These are phyloP conservation scores for Neolamprologus falcicula DNA, from an alignment of 2,113 vertebrate species.

Conservation along the genomic window DNA sequence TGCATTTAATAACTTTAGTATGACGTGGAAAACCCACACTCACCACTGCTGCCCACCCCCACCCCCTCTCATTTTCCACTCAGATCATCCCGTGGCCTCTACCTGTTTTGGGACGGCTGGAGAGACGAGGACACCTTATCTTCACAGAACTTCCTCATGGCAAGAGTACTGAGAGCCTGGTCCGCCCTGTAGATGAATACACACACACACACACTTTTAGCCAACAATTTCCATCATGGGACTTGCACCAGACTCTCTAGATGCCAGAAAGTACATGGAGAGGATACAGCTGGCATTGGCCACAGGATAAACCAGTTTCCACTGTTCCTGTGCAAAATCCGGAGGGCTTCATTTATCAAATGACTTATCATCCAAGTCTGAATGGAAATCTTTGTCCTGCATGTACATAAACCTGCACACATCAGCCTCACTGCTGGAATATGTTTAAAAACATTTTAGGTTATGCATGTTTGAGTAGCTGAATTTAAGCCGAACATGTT, in stretches of 20 bases:
- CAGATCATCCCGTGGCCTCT: neutral
- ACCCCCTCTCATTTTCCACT: neutral
- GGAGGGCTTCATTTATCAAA: constrained; percentile 36
- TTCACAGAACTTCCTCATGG: constrained; percentile 93
- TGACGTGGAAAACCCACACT: neutral
- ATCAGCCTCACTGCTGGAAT: neutral
- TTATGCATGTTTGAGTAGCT: neutral
- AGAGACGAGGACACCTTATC: constrained; percentile 85
- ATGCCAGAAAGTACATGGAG: constrained; percentile 45
- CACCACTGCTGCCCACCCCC: neutral
- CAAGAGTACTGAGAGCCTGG: constrained; percentile 86
- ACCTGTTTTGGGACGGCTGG: constrained; percentile 91
- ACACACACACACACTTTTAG: neutral
- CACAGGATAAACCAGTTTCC: constrained; percentile 48
- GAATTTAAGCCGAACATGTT: neutral
- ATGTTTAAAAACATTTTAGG: neutral
- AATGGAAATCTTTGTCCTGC: constrained; percentile 17
- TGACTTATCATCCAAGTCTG: neutral
- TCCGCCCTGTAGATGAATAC: constrained; percentile 74
- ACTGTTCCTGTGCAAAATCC: constrained; percentile 31
- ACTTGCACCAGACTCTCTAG: constrained; percentile 24
- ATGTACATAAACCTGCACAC: neutral
- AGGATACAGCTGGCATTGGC: constrained; percentile 56
- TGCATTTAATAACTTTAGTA: neutral
- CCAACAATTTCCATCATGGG: constrained; percentile 45